Evolutionary conservation across 2,113 vertebrate genomes (phyloP), one percentile per base, ranked within the genome.

Genomic region (Taurulus bubalis): DNA sequence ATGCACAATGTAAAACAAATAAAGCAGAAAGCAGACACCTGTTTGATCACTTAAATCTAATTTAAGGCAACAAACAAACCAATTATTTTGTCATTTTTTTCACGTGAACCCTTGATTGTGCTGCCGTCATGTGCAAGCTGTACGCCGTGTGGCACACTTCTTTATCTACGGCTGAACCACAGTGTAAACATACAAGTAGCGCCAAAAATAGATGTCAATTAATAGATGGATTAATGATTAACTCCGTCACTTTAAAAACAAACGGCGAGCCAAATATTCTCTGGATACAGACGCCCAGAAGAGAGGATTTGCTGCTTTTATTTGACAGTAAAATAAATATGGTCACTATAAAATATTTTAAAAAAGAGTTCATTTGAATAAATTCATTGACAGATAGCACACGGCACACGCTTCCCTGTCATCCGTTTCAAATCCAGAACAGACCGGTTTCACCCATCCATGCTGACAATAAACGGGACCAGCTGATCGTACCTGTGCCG

Each of bases 401-500:
- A 32, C 26, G 30, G 30, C 30, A 32, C 30, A 32, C 30, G 4
- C 30, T 32, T 32, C 30, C 30, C 30, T 32, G 30, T 32, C 30
- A 32, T 3, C 30, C n/a, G n/a, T n/a, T 32, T 32, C 2, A 32
- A 32, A 4, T 32, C 20, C 30, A 36, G 59, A 6, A 4, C 26
- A 16, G 30, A 32, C 58, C 8, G 8, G 28, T 2, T 2, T 14
- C 36, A 12, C 16, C 34, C 5, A 3, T 14, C n/a, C n/a, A n/a
- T 42, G 59, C 34, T 20, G 47, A 36, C 47, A 18, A 56, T n/a
- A 34, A 28, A 16, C 36, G 20, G 18, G 7, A 10, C 4, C 30
- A 3, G 24, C 30, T 24, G 9, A 18, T n/a, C 78, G 84, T 74
- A 97, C 96, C 96, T 96, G 96, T 10, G 93, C 24, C 0, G 94